These are phyloP conservation scores for Electrophaes corylata DNA, from an alignment of 2,888 invertebrate species.

Conservation along the genomic window DNA sequence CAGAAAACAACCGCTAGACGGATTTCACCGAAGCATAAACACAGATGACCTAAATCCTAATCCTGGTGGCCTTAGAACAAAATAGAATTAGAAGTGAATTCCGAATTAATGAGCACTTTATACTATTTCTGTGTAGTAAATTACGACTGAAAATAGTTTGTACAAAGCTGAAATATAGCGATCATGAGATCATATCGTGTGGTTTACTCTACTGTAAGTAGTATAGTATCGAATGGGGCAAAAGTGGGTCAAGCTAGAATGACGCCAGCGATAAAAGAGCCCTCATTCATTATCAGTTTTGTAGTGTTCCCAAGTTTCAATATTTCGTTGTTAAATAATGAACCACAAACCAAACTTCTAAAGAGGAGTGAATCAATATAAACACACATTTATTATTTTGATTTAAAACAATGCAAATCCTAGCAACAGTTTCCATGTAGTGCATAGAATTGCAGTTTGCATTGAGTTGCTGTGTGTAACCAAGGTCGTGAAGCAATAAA, in stretches of 20 bases:
- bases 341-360: constrained; percentile 1
- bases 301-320: constrained; percentile 25
- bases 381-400: constrained; percentile 2
- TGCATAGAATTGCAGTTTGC: constrained; percentile 67
- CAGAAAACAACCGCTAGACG: constrained; percentile 17
- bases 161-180: constrained; percentile 55
- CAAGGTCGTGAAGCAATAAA: constrained; percentile 79
- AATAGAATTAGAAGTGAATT: constrained; percentile 51
- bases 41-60: constrained; percentile 45
- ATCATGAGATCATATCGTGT: constrained; percentile 63
- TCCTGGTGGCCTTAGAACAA: constrained; percentile 49
- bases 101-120: constrained; percentile 49
- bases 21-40: constrained; percentile 34
- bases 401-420: constrained; percentile 7
- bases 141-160: constrained; percentile 52
- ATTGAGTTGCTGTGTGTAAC: constrained; percentile 71
- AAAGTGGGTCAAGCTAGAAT: constrained; percentile 78
- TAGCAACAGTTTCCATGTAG: constrained; percentile 40
- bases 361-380: neutral
- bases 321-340: neutral
- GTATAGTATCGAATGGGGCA: constrained; percentile 74
- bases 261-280: constrained; percentile 79
- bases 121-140: constrained; percentile 49
- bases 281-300: constrained; percentile 78
- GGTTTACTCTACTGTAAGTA: constrained; percentile 65